Evolutionary conservation across 92 coral and sea anemone genomes (phyloP), one percentile per base, ranked within the genome.

Genomic region (Desmophyllum pertusum): DNA sequence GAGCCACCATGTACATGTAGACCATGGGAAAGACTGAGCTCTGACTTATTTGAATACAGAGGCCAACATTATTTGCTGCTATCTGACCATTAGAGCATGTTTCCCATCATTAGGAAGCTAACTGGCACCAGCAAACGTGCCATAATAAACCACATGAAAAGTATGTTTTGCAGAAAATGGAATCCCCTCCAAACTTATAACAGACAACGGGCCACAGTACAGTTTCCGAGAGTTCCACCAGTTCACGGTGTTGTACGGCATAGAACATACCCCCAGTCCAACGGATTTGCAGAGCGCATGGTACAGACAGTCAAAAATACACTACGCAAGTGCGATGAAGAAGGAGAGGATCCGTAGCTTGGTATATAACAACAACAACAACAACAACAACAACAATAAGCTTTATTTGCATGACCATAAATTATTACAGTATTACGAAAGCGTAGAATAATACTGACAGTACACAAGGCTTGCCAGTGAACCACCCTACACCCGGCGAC

Each of bases 21-120:
- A 42, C 88, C 83, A 38, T 83, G 89, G 91, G 86, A 91, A 67
- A 91, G 57, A 27, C 61, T 88, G 25, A 81, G 63, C 63, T 84
- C 92, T 6, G 89, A 84, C 76, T 51, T 90, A 48, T 63, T 87
- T 38, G 81, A 88, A 51, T 84, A 41, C 80, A 85, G 59, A 66
- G 86, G 86, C 19, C 65, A 84, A 66, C 81, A 75, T 27, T 78
- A 89, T 76, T 71, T 79, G 4, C 67, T 84, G 30, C 38, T 85
- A 13, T 53, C 92, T 13, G 95, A 86, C 43, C 77, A 85, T 15
- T 91, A 88, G 82, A 91, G 94, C 83, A 91, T 76, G 45, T 90
- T 90, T 66, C 87, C 89, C 11, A 66, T 91, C 6, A 48, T 80
- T 11, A 31, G 90, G 50, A 88, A 77, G 78, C 76, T 88, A 17